A percentile compares a stretch with the other conserved stretches of the same genome.
phyloP scores from a whole-genome alignment of 2,797 vertebrate species.

The Rhyacichthys aspro region DNA sequence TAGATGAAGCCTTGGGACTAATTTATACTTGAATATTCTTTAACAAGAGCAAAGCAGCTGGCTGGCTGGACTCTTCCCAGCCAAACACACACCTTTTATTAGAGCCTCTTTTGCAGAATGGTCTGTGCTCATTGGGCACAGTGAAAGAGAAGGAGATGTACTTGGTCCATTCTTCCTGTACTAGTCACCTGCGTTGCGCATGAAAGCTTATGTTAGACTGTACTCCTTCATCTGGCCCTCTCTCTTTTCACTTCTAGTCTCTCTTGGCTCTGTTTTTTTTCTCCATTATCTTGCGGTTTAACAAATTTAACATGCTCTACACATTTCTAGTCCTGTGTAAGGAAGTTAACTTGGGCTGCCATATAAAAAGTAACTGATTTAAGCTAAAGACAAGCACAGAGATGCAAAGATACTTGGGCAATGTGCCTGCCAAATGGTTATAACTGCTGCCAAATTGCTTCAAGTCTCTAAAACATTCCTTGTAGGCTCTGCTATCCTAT shows the following conservation, averaged over 20 bases:
- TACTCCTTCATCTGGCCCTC: constrained; percentile 34
- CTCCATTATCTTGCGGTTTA: constrained; percentile 24
- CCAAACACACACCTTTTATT: constrained; percentile 59
- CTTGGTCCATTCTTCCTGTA: constrained; percentile 63
- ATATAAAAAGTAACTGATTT: constrained; percentile 5
- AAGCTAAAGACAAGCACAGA: constrained; percentile 9
- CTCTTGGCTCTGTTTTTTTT: constrained; percentile 26
- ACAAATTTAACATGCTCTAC: constrained; percentile 12
- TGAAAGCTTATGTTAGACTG: constrained; percentile 71
- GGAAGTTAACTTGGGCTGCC: constrained; percentile 14
- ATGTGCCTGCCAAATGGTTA: constrained; percentile 24
- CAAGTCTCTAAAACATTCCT: constrained; percentile 41
- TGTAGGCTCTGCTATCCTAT: constrained; percentile 60
- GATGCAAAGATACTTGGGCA: constrained; percentile 23
- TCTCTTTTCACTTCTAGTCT: constrained; percentile 14
- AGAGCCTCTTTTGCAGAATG: constrained; percentile 43
- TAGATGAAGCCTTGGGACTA: constrained; percentile 19
- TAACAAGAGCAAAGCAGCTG: constrained; percentile 58
- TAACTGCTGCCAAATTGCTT: constrained; percentile 42
- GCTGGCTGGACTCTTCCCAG: constrained; percentile 39
- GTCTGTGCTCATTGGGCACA: constrained; percentile 45
- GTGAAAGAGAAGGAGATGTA: constrained; percentile 35
- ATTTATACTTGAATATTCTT: constrained; percentile 42
- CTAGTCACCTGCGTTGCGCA: constrained; percentile 67
- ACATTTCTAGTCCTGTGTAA: constrained; percentile 6